These are phyloP conservation scores for Chymomyza fuscimana DNA, from an alignment of 2,888 invertebrate genomes.

Conservation along the genomic window DNA sequence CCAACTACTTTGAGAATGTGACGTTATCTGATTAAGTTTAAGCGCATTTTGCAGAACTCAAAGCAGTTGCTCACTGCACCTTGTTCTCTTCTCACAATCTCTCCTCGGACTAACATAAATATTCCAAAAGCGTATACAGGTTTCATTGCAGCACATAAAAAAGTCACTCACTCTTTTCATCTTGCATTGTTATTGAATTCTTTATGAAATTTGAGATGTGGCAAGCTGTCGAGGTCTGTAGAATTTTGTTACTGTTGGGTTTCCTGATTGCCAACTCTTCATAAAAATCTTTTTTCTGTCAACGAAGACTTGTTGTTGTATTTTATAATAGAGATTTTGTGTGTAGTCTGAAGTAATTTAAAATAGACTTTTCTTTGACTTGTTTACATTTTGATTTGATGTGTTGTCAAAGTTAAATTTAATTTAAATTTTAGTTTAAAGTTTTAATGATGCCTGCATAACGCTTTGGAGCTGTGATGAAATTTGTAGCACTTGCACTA, in stretches of 20 bases:
- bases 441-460: too few relatives aligned
- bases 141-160: background rate
- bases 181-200: background rate
- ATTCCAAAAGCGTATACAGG: background rate
- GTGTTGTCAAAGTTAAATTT: background rate
- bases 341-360: background rate
- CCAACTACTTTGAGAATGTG: too few relatives aligned
- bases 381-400: background rate
- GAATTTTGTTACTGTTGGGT: background rate
- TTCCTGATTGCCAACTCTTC: constrained; percentile 1
- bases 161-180: background rate
- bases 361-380: background rate
- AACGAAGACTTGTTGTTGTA: background rate
- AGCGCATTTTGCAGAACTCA: too few relatives aligned
- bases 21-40: too few relatives aligned
- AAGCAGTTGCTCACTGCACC: too few relatives aligned
- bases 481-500: too few relatives aligned
- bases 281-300: background rate
- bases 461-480: too few relatives aligned
- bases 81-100: too few relatives aligned
- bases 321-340: too few relatives aligned
- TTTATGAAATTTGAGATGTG: constrained; percentile 3
- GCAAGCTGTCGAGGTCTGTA: background rate
- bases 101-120: too few relatives aligned
- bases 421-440: too few relatives aligned